Conservation (phyloP, 2,113 vertebrate genomes). For the crab-eating macaque (Macaca fascicularis) region DNA sequence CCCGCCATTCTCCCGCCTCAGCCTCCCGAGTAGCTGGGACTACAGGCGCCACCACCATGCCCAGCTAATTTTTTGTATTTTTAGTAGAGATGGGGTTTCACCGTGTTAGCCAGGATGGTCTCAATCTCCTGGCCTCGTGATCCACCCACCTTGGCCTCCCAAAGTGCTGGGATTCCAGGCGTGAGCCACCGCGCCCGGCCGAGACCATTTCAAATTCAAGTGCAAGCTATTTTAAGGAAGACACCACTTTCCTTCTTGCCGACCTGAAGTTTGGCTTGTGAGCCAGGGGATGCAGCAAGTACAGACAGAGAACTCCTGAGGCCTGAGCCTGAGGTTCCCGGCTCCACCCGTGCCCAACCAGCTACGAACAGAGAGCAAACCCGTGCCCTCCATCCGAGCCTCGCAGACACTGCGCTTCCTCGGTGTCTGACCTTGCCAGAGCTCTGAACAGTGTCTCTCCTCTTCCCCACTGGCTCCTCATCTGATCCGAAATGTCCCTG, state of each 20-base stretch:
- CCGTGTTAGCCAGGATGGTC: too few species aligned
- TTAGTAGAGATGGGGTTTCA: too few species aligned
- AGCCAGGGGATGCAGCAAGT: neutral
- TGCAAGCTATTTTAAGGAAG: neutral
- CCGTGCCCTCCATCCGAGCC: neutral
- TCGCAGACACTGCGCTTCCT: neutral
- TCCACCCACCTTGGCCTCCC: too few species aligned
- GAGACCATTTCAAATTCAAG: neutral
- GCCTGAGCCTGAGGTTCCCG: neutral
- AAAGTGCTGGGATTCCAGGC: too few species aligned
- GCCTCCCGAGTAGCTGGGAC: too few species aligned
- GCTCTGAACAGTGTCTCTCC: neutral
- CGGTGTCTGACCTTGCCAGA: neutral
- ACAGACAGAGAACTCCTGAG: neutral
- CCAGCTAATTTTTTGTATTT: too few species aligned
- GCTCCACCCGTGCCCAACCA: neutral
- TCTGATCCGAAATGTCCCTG: neutral
- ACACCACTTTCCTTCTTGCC: neutral
- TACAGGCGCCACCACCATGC: accelerated
- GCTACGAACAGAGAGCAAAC: too few species aligned
- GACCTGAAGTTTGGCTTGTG: neutral
- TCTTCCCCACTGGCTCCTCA: neutral
- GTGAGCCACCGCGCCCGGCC: accelerated
- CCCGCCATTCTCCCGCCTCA: too few species aligned
- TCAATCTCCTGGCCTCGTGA: too few species aligned